Percentiles rank a stretch among this genome's conserved stretches.
Conservation (phyloP, 2,888 invertebrate genomes). For the Nomada fucata region DNA sequence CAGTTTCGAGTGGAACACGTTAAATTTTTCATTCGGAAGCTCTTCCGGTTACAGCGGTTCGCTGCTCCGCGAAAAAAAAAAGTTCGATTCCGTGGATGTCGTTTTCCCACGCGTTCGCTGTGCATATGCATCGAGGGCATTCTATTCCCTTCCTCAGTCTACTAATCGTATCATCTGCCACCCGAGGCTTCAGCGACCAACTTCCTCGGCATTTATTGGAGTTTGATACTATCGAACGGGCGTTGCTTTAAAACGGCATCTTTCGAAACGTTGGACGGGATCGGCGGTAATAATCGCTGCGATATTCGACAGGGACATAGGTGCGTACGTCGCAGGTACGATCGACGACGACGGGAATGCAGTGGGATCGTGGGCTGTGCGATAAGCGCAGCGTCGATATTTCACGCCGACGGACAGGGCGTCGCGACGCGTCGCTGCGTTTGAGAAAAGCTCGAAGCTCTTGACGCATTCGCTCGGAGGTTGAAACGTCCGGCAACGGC, state of each 20-base stretch:
- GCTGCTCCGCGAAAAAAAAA: conserved; percentile 54
- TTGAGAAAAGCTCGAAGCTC: conserved; percentile 46
- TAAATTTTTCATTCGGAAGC: conserved; percentile 59
- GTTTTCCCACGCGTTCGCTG: neutral
- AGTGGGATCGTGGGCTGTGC: conserved; percentile 12
- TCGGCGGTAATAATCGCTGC: conserved; percentile 32
- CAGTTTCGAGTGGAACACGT: conserved; percentile 56
- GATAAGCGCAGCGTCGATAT: conserved; percentile 62
- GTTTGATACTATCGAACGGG: neutral
- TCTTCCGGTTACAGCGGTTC: conserved; percentile 57
- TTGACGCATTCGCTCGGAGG: conserved; percentile 64
- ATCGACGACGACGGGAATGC: conserved; percentile 48
- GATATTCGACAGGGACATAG: conserved; percentile 39
- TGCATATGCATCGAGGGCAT: conserved; percentile 33
- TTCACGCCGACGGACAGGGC: conserved; percentile 53
- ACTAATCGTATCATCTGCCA: conserved; percentile 8
- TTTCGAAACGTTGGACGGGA: neutral
- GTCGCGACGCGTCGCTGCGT: neutral
- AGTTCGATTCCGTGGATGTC: conserved; percentile 46
- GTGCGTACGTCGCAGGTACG: conserved; percentile 63
- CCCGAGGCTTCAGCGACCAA: neutral
- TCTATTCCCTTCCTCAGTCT: neutral
- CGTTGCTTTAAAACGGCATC: neutral
- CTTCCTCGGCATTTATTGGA: neutral
- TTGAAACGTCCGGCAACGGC: conserved; percentile 56